Evolutionary conservation across 2,113 vertebrate genomes (phyloP).

Genomic region (Tetraodon nigroviridis): DNA sequence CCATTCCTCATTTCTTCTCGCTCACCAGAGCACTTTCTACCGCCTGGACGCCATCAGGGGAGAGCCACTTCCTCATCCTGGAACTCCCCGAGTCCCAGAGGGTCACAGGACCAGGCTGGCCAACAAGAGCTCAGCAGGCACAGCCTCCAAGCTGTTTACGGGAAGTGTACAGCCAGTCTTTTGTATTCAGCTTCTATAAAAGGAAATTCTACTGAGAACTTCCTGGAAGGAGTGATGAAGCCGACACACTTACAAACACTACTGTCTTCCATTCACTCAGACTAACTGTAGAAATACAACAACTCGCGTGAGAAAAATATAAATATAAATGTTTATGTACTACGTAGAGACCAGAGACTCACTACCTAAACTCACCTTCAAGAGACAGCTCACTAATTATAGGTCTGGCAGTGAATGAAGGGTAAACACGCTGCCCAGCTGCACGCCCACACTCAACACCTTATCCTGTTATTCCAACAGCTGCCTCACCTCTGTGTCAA

Average conservation of each 20-base stretch:
- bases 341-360: neutral
- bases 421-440: slow-evolving; percentile 40
- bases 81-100: slow-evolving; percentile 51
- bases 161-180: slow-evolving; percentile 73
- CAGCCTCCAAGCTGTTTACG: slow-evolving; percentile 72
- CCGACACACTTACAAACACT: slow-evolving; percentile 12
- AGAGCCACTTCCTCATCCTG: slow-evolving; percentile 69
- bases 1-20: slow-evolving; percentile 39
- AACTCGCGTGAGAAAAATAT: neutral
- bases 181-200: slow-evolving; percentile 77
- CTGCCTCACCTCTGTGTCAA: slow-evolving; percentile 45
- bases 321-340: neutral
- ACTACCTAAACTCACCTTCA: slow-evolving; percentile 1
- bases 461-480: slow-evolving; percentile 64
- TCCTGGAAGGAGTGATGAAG: slow-evolving; percentile 68
- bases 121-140: slow-evolving; percentile 40
- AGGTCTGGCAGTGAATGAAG: slow-evolving; percentile 31
- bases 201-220: slow-evolving; percentile 73
- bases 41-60: slow-evolving; percentile 45
- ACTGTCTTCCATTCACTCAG: slow-evolving; percentile 36
- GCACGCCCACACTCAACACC: slow-evolving; percentile 46
- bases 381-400: slow-evolving; percentile 31
- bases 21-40: slow-evolving; percentile 43
- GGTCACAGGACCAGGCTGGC: slow-evolving; percentile 35
- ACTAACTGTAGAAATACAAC: slow-evolving; percentile 3